Conservation (phyloP, 2,113 vertebrate species). For the Macrotis lagotis region DNA sequence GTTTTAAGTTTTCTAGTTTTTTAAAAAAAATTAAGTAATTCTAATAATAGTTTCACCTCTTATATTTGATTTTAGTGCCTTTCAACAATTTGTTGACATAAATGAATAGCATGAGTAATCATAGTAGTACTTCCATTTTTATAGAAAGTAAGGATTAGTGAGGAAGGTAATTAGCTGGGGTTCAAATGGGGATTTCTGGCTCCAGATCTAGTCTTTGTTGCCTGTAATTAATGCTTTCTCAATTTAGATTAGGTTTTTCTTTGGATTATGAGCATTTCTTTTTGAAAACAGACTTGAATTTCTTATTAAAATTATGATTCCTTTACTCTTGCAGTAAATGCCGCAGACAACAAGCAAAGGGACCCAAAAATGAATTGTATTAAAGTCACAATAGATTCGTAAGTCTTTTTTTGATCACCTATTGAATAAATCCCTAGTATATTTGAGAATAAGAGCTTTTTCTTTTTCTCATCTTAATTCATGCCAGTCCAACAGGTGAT, state of each 20-base stretch:
- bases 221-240: neutral
- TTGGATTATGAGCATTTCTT: constrained; percentile 13
- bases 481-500: constrained; percentile 63
- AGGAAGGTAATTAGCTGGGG: neutral
- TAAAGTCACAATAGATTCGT: constrained; percentile 95
- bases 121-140: neutral
- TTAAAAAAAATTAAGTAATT: neutral
- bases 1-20: neutral
- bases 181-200: neutral
- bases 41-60: neutral
- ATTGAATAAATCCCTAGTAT: neutral
- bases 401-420: constrained; percentile 80
- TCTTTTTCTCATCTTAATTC: constrained; percentile 53
- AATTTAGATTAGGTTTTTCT: neutral
- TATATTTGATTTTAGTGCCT: neutral
- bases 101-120: neutral
- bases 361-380: constrained; percentile 96
- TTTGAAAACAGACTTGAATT: constrained; percentile 29
- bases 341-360: constrained; percentile 98
- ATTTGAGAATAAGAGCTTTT: neutral
- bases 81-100: neutral
- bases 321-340: constrained; percentile 89
- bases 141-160: neutral
- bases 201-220: neutral
- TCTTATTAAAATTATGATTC: constrained; percentile 51